phyloP scores from a whole-genome alignment of 2,888 invertebrate genomes.

The Philhelius pedissequus region DNA sequence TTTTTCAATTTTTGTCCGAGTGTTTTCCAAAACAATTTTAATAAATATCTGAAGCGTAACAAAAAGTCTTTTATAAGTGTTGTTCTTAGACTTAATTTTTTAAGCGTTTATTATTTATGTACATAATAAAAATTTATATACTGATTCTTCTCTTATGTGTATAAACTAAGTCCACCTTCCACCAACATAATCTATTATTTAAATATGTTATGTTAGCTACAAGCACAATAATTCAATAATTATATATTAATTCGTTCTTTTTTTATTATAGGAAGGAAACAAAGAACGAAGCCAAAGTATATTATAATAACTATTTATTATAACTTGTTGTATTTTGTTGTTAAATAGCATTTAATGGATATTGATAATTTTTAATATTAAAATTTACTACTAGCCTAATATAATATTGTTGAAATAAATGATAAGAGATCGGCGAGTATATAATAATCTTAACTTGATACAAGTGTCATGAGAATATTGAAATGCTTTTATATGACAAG shows the following conservation, averaged over 20 bases:
- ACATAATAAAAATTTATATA: slow-evolving; percentile 29
- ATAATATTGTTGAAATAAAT: slow-evolving; percentile 34
- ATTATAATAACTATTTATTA: background rate
- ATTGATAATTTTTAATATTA: slow-evolving; percentile 37
- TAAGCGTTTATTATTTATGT: slow-evolving; percentile 41
- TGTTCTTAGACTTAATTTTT: too few relatives aligned
- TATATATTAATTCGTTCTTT: slow-evolving; percentile 20
- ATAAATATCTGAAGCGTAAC: too few relatives aligned
- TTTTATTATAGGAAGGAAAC: slow-evolving; percentile 21
- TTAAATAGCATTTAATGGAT: background rate
- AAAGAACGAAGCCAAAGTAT: slow-evolving; percentile 20
- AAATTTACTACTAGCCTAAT: slow-evolving; percentile 50
- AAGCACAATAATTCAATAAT: slow-evolving; percentile 58
- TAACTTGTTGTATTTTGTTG: background rate
- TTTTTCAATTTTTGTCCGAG: too few relatives aligned
- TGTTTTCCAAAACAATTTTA: too few relatives aligned
- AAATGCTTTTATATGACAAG: slow-evolving; percentile 36
- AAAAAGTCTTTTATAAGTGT: too few relatives aligned
- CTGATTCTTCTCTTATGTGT: slow-evolving; percentile 33
- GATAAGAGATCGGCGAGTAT: slow-evolving; percentile 61
- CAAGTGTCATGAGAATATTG: slow-evolving; percentile 51
- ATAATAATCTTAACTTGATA: slow-evolving; percentile 56
- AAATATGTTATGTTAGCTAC: slow-evolving; percentile 28
- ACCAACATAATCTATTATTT: slow-evolving; percentile 1
- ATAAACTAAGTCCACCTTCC: slow-evolving; percentile 12